Evolutionary conservation across 2,888 invertebrate genomes (phyloP).

Genomic region (Hypolimnas misippus): DNA sequence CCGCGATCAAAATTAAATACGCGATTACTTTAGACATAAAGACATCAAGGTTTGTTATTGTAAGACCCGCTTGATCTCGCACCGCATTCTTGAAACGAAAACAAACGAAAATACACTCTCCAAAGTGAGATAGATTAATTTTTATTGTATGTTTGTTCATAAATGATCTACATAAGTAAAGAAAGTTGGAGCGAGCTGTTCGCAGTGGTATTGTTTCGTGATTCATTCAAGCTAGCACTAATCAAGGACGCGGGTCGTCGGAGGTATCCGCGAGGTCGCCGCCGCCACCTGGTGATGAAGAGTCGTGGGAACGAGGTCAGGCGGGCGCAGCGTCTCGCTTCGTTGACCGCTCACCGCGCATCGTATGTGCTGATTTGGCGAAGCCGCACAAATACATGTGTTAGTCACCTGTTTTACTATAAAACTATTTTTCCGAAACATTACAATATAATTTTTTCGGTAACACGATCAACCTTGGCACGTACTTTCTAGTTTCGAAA

Average conservation of each 20-base stretch:
- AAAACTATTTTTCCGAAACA: slow-evolving; percentile 6
- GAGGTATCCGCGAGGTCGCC: slow-evolving; percentile 55
- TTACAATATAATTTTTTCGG: neutral
- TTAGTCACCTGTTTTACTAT: slow-evolving; percentile 37
- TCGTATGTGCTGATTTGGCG: slow-evolving; percentile 44
- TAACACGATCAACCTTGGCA: neutral
- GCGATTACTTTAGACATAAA: slow-evolving; percentile 6
- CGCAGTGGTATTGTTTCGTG: no score
- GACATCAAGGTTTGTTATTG: neutral
- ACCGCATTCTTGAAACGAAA: neutral
- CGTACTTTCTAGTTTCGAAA: no score
- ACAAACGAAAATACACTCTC: neutral
- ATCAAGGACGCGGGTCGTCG: slow-evolving; percentile 47
- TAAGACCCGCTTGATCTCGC: neutral
- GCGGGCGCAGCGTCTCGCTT: slow-evolving; percentile 74
- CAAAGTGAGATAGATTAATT: no score
- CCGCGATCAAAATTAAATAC: neutral
- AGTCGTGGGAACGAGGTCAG: slow-evolving; percentile 79
- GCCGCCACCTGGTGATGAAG: slow-evolving; percentile 47
- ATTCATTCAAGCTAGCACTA: no score
- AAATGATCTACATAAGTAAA: no score
- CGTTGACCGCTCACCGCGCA: slow-evolving; percentile 55
- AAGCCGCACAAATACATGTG: slow-evolving; percentile 37
- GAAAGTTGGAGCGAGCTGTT: slow-evolving; percentile 7
- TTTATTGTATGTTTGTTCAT: no score